Percentiles rank a stretch among this genome's conserved stretches.
phyloP scores from a whole-genome alignment of 92 coral and sea anemone species.

The Actinostola sp. region DNA sequence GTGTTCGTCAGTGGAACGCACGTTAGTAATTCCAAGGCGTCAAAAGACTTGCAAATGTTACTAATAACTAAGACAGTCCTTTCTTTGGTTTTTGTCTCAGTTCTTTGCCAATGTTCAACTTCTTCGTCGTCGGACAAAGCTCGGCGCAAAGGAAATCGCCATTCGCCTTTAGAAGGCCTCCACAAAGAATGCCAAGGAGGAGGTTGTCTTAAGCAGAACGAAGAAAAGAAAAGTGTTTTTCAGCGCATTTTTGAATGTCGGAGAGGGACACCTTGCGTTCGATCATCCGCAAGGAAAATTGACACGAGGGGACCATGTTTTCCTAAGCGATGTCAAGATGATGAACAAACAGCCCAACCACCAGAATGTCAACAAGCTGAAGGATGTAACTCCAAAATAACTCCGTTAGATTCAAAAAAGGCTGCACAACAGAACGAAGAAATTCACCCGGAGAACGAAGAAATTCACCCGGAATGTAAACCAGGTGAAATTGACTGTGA shows the following conservation, averaged over 20 bases:
- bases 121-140: neutral
- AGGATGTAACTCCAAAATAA: slow-evolving; percentile 10
- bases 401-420: neutral
- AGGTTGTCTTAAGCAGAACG: neutral
- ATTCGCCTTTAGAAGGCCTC: slow-evolving; percentile 2
- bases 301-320: neutral
- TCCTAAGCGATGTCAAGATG: slow-evolving; percentile 10
- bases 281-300: neutral
- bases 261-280: neutral
- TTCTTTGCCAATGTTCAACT: neutral
- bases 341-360: neutral
- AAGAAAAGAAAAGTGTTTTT: neutral
- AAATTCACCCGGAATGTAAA: neutral
- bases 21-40: neutral
- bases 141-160: neutral
- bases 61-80: neutral
- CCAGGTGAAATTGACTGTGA: slow-evolving; percentile 2
- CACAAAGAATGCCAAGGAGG: slow-evolving; percentile 15
- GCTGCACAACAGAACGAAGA: no score
- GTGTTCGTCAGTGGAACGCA: neutral
- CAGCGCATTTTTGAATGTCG: neutral
- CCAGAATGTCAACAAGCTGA: slow-evolving; percentile 20
- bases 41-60: slow-evolving; percentile 5
- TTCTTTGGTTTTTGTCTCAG: neutral
- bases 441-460: neutral